Evolutionary conservation across 2,888 invertebrate genomes (phyloP), one percentile per base, ranked within the genome.

Genomic region (Xylocampa areola): DNA sequence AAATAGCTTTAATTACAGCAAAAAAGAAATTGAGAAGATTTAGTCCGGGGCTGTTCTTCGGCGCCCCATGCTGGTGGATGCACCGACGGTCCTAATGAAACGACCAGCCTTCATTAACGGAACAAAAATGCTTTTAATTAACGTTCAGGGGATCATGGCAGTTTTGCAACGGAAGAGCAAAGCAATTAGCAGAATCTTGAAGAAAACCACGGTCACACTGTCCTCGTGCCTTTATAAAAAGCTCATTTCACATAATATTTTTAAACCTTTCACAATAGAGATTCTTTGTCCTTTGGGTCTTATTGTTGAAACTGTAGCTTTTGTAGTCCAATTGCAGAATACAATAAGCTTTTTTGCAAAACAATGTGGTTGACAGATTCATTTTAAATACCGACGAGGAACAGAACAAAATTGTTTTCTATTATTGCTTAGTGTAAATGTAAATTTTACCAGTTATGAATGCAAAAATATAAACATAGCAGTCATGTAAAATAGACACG

Each of bases 41-140:
- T n/a, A n/a, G n/a, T n/a, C n/a, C n/a, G n/a, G n/a, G n/a, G n/a
- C n/a, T n/a, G n/a, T n/a, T n/a, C n/a, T n/a, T n/a, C n/a, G n/a
- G 14, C 35, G 1, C 6, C 25, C 39, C 36, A 37, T 49, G 35
- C 40, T 30, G 36, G 53, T 37, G 45, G 63, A 55, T 73, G 67
- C 68, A 70, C 47, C 45, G 50, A 47, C 43, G 29, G 33, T 61
- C 58, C 48, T 77, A 78, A 81, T 83, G 68, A 79, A 83, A 81
- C 64, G 73, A 67, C 75, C 65, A 54, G 68, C 70, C 41, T 50
- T 71, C 80, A 79, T 85, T 81, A 82, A 47, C 54, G 53, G 58
- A 65, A 71, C 70, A 79, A 81, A 82, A 85, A 84, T 81, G 76
- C 77, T 76, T 80, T 84, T 84, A 83, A 86, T 86, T 83, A 86